Conservation (phyloP, 2,888 invertebrate species). For the Drosophila birchii region DNA sequence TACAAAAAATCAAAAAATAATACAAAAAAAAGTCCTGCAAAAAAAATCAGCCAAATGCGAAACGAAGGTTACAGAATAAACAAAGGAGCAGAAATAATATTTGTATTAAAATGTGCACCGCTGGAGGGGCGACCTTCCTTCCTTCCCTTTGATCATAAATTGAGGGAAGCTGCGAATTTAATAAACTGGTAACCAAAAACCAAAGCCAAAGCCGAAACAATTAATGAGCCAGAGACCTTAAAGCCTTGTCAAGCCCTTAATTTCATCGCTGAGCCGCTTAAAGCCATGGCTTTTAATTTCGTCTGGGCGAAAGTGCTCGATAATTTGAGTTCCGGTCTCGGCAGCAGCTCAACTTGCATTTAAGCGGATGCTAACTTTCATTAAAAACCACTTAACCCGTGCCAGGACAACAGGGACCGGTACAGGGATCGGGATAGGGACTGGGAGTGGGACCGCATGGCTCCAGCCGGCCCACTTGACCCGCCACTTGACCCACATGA, state of each 20-base stretch:
- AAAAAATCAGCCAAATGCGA: slow-evolving; percentile 12
- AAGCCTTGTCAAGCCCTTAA: slow-evolving; percentile 6
- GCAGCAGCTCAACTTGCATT: slow-evolving; percentile 76
- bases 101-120: slow-evolving; percentile 32
- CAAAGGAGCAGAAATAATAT: slow-evolving; percentile 35
- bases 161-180: slow-evolving; percentile 6
- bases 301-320: slow-evolving; percentile 30
- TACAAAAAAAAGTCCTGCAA: not conserved
- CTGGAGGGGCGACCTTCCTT: slow-evolving; percentile 11
- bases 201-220: slow-evolving; percentile 12
- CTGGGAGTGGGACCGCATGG: not conserved
- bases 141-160: slow-evolving; percentile 35
- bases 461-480: slow-evolving; percentile 63
- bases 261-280: not conserved
- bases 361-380: slow-evolving; percentile 79
- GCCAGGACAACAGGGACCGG: slow-evolving; percentile 55
- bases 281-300: slow-evolving; percentile 27
- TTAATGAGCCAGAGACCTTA: slow-evolving; percentile 9
- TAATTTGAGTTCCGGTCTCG: slow-evolving; percentile 36
- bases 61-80: slow-evolving; percentile 37
- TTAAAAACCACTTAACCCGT: slow-evolving; percentile 79
- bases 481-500: slow-evolving; percentile 78
- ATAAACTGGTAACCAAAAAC: slow-evolving; percentile 12
- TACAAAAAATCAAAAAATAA: not conserved
- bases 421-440: not conserved